Evolutionary conservation across 1,140 invertebrate species (phyloP), one percentile per base, ranked within the genome.

Genomic region (Druon quercuslanigerum): DNA sequence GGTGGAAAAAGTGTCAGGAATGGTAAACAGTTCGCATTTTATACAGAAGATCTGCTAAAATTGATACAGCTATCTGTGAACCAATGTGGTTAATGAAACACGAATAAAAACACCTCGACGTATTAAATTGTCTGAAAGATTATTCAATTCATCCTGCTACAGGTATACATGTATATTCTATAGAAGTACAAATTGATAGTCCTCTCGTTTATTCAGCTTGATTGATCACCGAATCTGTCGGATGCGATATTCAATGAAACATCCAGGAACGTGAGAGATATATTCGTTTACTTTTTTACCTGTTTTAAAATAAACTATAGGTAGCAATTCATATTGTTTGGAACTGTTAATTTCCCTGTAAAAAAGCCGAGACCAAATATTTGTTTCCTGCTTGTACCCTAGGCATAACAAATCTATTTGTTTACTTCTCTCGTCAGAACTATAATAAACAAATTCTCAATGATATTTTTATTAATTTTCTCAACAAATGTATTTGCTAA

Each of bases 161-260:
- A 66, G 40, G 60, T 40, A 66, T 46, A 46, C 40, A 46, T 46
- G 0, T 66, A 66, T 57, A 17, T 54, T 54, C 52, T 16, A 17
- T 16, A 17, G 52, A 17, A 54, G 52, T 9, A 11, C 40, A 11
- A 46, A 46, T 46, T 46, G n/a, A 54, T 54, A 13, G 60, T 40
- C 60, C 60, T 66, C 60, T 66, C 33, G 60, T 66, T 66, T 66
- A 66, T 66, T 66, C 60, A 66, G 60, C 60, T 66, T 66, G 60
- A 66, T 40, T 66, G 25, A 66, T 66, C 25, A 66, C n/a, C 60
- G 60, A 66, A 40, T 66, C 40, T 33, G 60, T 2, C 60, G 25
- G 20, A 66, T 66, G 33, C 33, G 25, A 46, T 66, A 66, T 66
- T 66, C 14, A 66, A 40, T 66, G 40, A 66, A 66, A 66, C 25